Percentiles rank a stretch among this genome's conserved stretches.
Conservation (phyloP, 2,797 vertebrate species). For the Pangasius mekongensis region DNA sequence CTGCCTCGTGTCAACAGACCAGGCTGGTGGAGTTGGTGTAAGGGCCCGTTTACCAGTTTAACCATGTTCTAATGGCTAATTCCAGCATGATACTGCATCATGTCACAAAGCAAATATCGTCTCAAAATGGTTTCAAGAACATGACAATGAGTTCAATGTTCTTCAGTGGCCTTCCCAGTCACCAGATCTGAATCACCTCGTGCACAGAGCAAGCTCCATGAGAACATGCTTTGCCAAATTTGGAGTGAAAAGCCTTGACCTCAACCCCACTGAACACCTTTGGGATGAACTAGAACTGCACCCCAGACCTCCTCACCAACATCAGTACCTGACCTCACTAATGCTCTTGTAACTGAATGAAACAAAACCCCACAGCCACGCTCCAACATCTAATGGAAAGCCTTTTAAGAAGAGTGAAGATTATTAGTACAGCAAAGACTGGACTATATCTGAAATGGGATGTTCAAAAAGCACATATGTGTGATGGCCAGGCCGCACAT, state of each 20-base stretch:
- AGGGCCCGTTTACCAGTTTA: too few relatives aligned
- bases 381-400: not conserved
- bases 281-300: not conserved
- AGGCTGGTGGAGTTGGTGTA: too few relatives aligned
- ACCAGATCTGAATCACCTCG: too few relatives aligned
- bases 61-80: too few relatives aligned
- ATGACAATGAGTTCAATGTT: too few relatives aligned
- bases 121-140: too few relatives aligned
- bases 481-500: not conserved
- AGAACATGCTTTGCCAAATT: not conserved
- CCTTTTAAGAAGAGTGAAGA: not conserved
- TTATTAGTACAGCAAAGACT: not conserved
- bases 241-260: not conserved
- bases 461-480: not conserved
- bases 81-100: too few relatives aligned
- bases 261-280: not conserved
- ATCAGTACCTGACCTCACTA: not conserved
- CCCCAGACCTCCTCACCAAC: not conserved
- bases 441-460: not conserved
- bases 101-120: too few relatives aligned
- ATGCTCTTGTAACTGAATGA: not conserved
- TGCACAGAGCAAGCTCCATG: not conserved
- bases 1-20: too few relatives aligned
- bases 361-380: not conserved
- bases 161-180: too few relatives aligned